Evolutionary conservation across 2,797 vertebrate species (phyloP).

Genomic region (Acipenser transmontanus): DNA sequence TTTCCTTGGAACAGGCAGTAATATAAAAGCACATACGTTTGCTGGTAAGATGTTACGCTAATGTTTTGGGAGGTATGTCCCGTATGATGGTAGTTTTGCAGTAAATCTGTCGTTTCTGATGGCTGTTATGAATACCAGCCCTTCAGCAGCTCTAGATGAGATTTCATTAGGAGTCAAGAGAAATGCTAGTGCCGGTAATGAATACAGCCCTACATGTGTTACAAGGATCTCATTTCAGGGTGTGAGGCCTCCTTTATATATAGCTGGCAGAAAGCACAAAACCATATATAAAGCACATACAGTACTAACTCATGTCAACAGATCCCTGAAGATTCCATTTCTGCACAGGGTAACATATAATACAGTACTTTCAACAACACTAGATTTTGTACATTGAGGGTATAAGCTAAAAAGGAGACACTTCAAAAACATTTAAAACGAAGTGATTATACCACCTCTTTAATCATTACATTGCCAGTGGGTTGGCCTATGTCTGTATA

Average conservation of each 20-base stretch:
- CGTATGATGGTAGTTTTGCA: background rate
- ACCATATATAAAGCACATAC: constrained; percentile 33
- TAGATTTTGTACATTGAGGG: constrained; percentile 9
- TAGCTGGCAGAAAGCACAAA: constrained; percentile 38
- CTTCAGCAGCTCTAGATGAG: constrained; percentile 3
- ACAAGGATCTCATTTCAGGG: constrained; percentile 23
- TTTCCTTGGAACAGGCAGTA: too few species aligned
- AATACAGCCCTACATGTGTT: constrained; percentile 18
- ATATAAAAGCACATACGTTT: too few species aligned
- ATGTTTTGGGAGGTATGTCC: background rate
- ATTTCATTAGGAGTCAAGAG: constrained; percentile 13
- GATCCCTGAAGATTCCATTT: constrained; percentile 32
- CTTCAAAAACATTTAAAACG: background rate
- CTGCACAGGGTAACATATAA: constrained; percentile 34
- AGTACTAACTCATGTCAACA: constrained; percentile 24
- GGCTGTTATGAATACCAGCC: constrained; percentile 19
- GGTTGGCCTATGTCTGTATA: too few species aligned
- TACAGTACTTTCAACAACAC: background rate
- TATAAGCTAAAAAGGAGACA: constrained; percentile 12
- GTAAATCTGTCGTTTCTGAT: constrained; percentile 11
- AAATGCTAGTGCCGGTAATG: constrained; percentile 21
- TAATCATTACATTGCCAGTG: too few species aligned
- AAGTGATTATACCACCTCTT: too few species aligned
- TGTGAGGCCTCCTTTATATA: constrained; percentile 32
- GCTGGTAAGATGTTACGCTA: background rate